These are phyloP conservation scores for Bhutanitis thaidina DNA, from an alignment of 2,888 invertebrate species.

Conservation along the genomic window DNA sequence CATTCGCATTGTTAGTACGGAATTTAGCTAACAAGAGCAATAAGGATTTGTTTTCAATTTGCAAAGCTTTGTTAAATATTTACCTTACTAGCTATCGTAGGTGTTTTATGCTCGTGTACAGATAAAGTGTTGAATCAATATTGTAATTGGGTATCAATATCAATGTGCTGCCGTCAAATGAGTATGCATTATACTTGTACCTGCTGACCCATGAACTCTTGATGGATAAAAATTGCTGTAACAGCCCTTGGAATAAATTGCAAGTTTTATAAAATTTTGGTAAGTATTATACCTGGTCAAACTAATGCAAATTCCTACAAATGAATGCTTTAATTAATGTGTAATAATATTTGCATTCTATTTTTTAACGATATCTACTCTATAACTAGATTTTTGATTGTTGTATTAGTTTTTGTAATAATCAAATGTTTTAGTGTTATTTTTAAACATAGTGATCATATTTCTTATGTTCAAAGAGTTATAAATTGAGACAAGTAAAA, in stretches of 20 bases:
- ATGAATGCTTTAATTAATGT: too few species aligned
- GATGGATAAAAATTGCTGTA: slow-evolving; percentile 38
- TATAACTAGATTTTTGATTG: too few species aligned
- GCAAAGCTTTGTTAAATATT: slow-evolving; percentile 45
- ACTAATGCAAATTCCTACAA: too few species aligned
- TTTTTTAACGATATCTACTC: too few species aligned
- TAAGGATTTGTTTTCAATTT: slow-evolving; percentile 42
- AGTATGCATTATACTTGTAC: slow-evolving; percentile 55
- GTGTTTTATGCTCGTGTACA: slow-evolving; percentile 43
- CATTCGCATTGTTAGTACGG: slow-evolving; percentile 29
- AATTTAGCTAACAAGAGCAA: slow-evolving; percentile 29
- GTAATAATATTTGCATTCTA: too few species aligned
- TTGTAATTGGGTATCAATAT: slow-evolving; percentile 40
- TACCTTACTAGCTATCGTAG: slow-evolving; percentile 40
- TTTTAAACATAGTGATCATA: too few species aligned
- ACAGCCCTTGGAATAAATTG: slow-evolving; percentile 22
- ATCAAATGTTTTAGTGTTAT: too few species aligned
- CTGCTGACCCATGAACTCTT: slow-evolving; percentile 46
- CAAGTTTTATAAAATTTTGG: slow-evolving; percentile 21
- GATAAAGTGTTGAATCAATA: slow-evolving; percentile 53
- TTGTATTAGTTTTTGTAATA: too few species aligned
- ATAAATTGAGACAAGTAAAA: too few species aligned
- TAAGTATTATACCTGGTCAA: slow-evolving; percentile 1
- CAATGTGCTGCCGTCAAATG: slow-evolving; percentile 59
- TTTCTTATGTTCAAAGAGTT: too few species aligned